Evolutionary conservation across 2,113 vertebrate species (phyloP), one percentile per base, ranked within the genome.

Genomic region (Phrynocephalus versicolor): DNA sequence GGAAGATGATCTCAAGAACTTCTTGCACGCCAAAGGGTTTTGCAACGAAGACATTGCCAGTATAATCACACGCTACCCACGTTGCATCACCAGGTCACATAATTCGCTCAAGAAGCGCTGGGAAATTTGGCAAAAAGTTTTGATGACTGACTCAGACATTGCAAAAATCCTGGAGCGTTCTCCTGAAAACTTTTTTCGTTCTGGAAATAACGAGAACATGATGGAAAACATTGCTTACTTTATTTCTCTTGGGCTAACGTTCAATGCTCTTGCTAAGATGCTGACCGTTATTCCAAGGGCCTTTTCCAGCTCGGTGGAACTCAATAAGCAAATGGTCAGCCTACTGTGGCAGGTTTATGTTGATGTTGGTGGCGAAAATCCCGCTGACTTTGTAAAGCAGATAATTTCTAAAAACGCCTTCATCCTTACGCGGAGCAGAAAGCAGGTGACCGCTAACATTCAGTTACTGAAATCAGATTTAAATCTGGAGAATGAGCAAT

Each of bases 131-230:
- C 95, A 95, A 88, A 96, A 78, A 62, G 91, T 97, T 90, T 94
- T 96, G 58, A 81, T 79, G 37, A 93, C 81, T 2, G 96, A 97
- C 62, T 16, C 37, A 16, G 96, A 98, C 91, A 96, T 97, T 80
- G 37, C 97, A 74, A 95, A 39, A 64, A 95, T 97, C 87, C 75
- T 97, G 58, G 70, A 96, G 65, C 95, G 96, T 51, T 97, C 96
- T 0, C 96, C 97, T 0, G 96, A 97, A 81, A 97, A 94, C 0
- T 97, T 98, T 93, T 97, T 98, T 90, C 95, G 97, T 71, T 97
- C 95, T 18, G 93, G 85, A 76, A 95, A 96, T 92, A 97, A 97
- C 23, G 78, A 33, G 1, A 96, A 96, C 37, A 82, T 97, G 83
- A 76, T 97, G 83, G 96, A 97, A 85, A 98, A 97, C 79, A 96